Base-by-base conservation (phyloP, 2,888 invertebrate species). In the Eucriotettix oculatus region DNA sequence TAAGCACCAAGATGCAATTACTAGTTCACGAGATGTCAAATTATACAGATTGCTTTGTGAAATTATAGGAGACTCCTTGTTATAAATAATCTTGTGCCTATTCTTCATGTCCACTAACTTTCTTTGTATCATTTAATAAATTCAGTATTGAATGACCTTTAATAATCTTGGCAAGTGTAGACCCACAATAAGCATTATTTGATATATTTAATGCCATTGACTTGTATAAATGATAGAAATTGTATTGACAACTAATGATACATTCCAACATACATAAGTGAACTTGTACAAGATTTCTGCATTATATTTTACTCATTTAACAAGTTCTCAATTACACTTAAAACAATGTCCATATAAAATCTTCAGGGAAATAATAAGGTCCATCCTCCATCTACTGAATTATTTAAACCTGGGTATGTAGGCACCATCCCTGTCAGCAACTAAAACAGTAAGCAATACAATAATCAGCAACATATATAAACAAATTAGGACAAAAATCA, bases 361-460 rank as follows among this genome's bases (percentile, higher is more conserved):
- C 52, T 58, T 61, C 44, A 58, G 55, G 16, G 56, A 58, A 58
- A 62, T 62, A 60, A 62, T 58, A 60, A 61, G 53, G 54, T 63
- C 61, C 63, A 60, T 59, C 48, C 12, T 54, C 58, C 43, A 57
- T 57, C 55, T 56, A 52, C 14, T 56, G 29, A 29, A 58, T 54
- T 44, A 42, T 44, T 53, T 58, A 44, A 40, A 43, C 42, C 52
- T 59, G 59, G 57, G 56, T 56, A 58, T 56, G 58, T 57, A 55
- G 54, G 61, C 61, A 63, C 63, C 63, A 60, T 53, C 64, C 64
- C 64, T 63, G 63, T 60, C 63, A 63, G 60, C 60, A 64, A 63
- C 64, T 63, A 58, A 63, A 60, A 64, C 40, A 56, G 16, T 48
- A 48, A 53, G 43, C 29, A 29, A 29, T 29, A 29, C n/a, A n/a